Percentiles rank a stretch among this genome's conserved stretches.
Conservation (phyloP, 2,113 vertebrate genomes). For the Gymnobelideus leadbeateri region DNA sequence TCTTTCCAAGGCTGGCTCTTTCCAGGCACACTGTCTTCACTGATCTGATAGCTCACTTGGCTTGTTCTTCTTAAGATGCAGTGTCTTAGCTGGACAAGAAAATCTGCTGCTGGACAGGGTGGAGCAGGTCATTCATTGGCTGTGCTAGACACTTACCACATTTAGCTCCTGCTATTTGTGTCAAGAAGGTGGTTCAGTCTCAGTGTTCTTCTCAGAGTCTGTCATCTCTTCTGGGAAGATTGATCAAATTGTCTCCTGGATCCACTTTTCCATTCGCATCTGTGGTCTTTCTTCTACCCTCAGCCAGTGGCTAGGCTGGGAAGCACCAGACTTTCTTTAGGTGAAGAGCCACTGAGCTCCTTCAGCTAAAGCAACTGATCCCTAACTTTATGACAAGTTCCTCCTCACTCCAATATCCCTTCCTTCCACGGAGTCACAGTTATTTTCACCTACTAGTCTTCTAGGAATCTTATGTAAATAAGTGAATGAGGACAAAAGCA, state of each 20-base stretch:
- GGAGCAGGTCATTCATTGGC: too few species aligned
- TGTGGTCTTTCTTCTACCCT: background rate
- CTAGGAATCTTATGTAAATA: background rate
- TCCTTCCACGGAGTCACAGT: background rate
- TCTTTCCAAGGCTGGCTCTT: background rate
- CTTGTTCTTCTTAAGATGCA: too few species aligned
- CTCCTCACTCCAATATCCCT: background rate
- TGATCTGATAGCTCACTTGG: too few species aligned
- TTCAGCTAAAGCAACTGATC: background rate
- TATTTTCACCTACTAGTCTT: background rate
- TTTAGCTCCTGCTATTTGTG: too few species aligned
- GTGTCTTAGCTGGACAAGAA: too few species aligned
- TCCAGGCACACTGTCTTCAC: background rate
- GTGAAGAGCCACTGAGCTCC: background rate
- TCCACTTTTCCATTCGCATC: background rate
- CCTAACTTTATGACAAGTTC: background rate
- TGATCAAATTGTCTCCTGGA: background rate
- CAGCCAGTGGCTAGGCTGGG: background rate
- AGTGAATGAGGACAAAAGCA: background rate
- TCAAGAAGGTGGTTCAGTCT: too few species aligned
- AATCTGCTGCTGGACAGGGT: too few species aligned
- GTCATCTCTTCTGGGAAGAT: background rate
- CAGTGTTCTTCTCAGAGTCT: background rate
- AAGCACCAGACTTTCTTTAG: background rate
- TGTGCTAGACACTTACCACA: too few species aligned